Conservation (phyloP, 2,797 vertebrate genomes). For the Cyclopterus lumpus region DNA sequence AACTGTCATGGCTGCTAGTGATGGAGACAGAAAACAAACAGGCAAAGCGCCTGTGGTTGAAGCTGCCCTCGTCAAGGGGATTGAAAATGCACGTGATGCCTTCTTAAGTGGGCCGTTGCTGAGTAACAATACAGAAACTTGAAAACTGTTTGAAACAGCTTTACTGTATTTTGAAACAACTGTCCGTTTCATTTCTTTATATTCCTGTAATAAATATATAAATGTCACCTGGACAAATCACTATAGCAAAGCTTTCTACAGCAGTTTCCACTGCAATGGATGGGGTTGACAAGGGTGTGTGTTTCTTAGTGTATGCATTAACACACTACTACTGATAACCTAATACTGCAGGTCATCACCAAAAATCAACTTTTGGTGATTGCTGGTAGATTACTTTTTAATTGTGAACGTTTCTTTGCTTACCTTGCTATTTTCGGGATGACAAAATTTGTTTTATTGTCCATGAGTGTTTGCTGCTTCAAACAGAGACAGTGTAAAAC, state of each 20-base stretch:
- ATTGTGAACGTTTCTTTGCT: background rate
- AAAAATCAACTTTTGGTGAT: background rate
- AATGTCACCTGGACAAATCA: too few relatives aligned
- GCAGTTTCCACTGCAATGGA: background rate
- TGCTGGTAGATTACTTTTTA: background rate
- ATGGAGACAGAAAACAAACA: background rate
- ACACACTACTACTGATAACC: background rate
- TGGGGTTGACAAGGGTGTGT: background rate
- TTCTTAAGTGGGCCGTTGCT: background rate
- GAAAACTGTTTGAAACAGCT: background rate
- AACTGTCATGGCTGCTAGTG: background rate
- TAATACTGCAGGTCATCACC: background rate
- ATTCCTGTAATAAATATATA: too few relatives aligned
- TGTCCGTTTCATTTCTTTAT: too few relatives aligned
- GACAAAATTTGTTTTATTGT: too few relatives aligned
- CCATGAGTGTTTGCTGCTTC: background rate
- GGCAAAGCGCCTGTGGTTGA: background rate
- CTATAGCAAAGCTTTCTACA: too few relatives aligned
- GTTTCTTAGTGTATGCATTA: background rate
- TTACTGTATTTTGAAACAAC: background rate
- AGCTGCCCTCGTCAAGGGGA: background rate
- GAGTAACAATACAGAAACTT: background rate
- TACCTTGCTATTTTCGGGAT: too few relatives aligned
- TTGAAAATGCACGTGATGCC: background rate
- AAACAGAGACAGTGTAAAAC: background rate